Evolutionary conservation across 2,888 invertebrate species (phyloP).

Genomic region (Entomobrya proxima): DNA sequence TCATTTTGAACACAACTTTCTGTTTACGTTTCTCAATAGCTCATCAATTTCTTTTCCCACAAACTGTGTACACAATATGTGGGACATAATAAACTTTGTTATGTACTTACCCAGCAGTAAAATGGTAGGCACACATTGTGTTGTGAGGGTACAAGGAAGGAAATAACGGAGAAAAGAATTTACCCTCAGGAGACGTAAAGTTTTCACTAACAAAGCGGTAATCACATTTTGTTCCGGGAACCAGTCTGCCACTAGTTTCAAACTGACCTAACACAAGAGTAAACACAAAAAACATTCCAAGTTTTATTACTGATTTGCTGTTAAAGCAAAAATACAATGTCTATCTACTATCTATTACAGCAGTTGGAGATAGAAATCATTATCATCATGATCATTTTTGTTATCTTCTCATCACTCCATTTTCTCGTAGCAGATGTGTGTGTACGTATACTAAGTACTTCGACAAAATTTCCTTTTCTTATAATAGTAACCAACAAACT

Average conservation of each 20-base stretch:
- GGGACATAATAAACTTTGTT: not conserved
- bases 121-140: slow-evolving; percentile 91
- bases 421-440: too few relatives aligned
- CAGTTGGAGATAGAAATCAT: too few relatives aligned
- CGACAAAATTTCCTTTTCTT: too few relatives aligned
- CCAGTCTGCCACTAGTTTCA: slow-evolving; percentile 87
- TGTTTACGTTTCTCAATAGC: too few relatives aligned
- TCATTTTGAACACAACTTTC: not conserved
- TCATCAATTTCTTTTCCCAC: too few relatives aligned
- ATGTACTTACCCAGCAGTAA: slow-evolving; percentile 86
- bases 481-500: too few relatives aligned
- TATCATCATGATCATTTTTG: too few relatives aligned
- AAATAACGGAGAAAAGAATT: slow-evolving; percentile 94
- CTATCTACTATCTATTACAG: too few relatives aligned
- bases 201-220: slow-evolving; percentile 89
- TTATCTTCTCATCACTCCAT: too few relatives aligned
- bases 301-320: not conserved
- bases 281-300: slow-evolving; percentile 11
- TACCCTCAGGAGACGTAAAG: slow-evolving; percentile 84
- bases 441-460: too few relatives aligned
- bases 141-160: slow-evolving; percentile 97
- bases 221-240: slow-evolving; percentile 89
- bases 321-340: too few relatives aligned
- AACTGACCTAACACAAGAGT: slow-evolving; percentile 83
- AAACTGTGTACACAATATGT: not conserved